Evolutionary conservation across 1,140 invertebrate species (phyloP), one percentile per base, ranked within the genome.

Genomic region (Chionoecetes opilio): DNA sequence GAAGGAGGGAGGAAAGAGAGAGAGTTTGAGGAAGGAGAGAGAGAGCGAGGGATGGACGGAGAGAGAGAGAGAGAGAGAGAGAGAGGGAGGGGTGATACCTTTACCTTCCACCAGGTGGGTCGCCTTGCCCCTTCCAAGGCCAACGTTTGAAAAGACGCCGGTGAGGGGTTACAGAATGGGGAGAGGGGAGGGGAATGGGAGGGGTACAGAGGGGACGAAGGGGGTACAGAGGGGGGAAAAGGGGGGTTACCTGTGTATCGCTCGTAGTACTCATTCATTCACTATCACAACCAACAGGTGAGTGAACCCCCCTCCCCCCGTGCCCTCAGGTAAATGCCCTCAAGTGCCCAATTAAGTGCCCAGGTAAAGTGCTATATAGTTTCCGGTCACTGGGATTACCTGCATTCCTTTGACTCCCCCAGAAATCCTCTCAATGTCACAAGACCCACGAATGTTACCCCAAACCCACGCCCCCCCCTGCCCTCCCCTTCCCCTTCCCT

Each of bases 391-490:
- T 90, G 0, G 29, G 26, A 8, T 46, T 29, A 5, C 8, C 17
- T 53, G 29, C 32, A 53, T 31, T 37, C n/a, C 38, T 31, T 29
- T n/a, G n/a, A 3, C 14, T 46, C 14, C 37, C 35, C 38, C 3
- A 89, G 37, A 89, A 37, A 89, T 29, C 87, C 87, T n/a, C 34
- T n/a, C 34, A 89, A 41, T 38, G 35, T 38, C 37, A 89, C 26
- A 90, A n/a, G 63, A 75, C 63, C 91, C 91, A 9, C 53, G 17
- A 53, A 9, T 37, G 6, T 26, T 41, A 6, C 6, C 21, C 35
- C 87, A 5, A 87, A 2, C 87, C 91, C 91, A 26, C 53, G 5
- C 29, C 41, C 63, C 29, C 91, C 32, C 63, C 32, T 29, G 11
- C 35, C 63, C 1, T 6, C 35, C 8, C 85, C 37, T 26, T 34